Conservation (phyloP, 2,797 vertebrate species). For the Diglossa cyanea region DNA sequence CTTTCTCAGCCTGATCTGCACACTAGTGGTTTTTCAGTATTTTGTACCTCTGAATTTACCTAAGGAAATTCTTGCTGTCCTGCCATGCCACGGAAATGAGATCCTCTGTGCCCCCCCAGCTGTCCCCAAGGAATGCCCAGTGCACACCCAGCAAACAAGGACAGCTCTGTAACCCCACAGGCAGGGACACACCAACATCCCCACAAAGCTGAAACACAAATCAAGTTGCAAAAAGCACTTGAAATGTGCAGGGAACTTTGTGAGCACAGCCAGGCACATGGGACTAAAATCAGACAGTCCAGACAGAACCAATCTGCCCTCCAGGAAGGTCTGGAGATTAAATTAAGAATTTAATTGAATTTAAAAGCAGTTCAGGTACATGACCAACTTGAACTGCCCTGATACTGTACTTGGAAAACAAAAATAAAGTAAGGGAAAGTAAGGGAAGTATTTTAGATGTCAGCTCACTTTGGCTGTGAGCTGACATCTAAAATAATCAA, state of each 20-base stretch:
- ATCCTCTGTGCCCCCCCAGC: not conserved
- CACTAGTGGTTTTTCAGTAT: too few species aligned
- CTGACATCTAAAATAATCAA: not conserved
- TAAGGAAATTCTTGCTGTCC: not conserved
- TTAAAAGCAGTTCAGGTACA: not conserved
- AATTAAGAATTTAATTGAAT: not conserved
- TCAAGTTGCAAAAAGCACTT: not conserved
- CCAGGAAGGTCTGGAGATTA: not conserved
- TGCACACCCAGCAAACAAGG: not conserved
- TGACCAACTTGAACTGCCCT: not conserved
- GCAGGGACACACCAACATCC: not conserved
- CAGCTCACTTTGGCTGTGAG: not conserved
- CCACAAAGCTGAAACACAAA: not conserved
- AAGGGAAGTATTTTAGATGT: too few species aligned
- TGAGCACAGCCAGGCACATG: not conserved
- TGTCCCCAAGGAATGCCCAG: not conserved
- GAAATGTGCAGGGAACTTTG: not conserved
- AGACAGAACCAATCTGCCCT: not conserved
- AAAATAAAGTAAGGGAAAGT: not conserved
- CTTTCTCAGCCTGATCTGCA: not conserved
- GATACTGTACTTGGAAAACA: not conserved
- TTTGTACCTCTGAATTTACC: too few species aligned
- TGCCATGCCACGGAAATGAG: not conserved
- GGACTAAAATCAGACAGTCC: not conserved
- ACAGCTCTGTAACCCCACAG: not conserved